Percentiles rank a stretch among this genome's conserved stretches.
phyloP scores from a whole-genome alignment of 2,888 invertebrate genomes.

The Patella depressa region DNA sequence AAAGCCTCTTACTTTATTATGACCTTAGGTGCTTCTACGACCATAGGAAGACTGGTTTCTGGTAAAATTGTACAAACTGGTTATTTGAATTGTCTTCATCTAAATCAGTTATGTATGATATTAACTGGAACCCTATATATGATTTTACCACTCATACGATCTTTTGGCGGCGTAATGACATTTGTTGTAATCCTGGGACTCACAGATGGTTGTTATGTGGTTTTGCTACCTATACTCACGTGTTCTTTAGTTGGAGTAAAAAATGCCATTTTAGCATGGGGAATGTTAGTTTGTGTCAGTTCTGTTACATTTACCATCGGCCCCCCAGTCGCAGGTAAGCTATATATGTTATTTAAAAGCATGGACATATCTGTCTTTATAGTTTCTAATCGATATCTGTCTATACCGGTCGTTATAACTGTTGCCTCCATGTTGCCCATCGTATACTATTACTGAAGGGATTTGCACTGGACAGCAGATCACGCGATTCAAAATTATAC shows the following conservation, averaged over 20 bases:
- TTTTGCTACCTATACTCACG: constrained; percentile 57
- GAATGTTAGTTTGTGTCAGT: constrained; percentile 52
- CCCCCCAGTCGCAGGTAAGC: constrained; percentile 60
- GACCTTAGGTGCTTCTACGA: constrained; percentile 55
- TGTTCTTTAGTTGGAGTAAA: constrained; percentile 49
- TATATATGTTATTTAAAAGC: too few species aligned
- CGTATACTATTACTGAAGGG: too few species aligned
- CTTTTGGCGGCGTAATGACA: constrained; percentile 45
- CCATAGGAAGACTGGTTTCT: constrained; percentile 55
- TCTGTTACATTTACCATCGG: constrained; percentile 60
- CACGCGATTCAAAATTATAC: too few species aligned
- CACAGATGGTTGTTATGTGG: constrained; percentile 62
- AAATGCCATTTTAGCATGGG: constrained; percentile 58
- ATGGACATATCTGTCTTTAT: too few species aligned
- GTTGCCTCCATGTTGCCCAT: too few species aligned
- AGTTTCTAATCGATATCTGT: too few species aligned
- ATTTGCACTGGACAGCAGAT: too few species aligned
- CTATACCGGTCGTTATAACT: too few species aligned
- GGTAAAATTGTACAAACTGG: constrained; percentile 55
- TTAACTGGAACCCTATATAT: constrained; percentile 55
- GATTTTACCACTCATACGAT: constrained; percentile 53
- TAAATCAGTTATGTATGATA: constrained; percentile 61
- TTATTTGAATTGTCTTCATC: constrained; percentile 52
- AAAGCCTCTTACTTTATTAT: constrained; percentile 53
- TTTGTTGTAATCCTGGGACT: constrained; percentile 45